Percentiles rank a stretch among this genome's conserved stretches.
phyloP scores from a whole-genome alignment of 2,113 vertebrate genomes.

The Murina feae region DNA sequence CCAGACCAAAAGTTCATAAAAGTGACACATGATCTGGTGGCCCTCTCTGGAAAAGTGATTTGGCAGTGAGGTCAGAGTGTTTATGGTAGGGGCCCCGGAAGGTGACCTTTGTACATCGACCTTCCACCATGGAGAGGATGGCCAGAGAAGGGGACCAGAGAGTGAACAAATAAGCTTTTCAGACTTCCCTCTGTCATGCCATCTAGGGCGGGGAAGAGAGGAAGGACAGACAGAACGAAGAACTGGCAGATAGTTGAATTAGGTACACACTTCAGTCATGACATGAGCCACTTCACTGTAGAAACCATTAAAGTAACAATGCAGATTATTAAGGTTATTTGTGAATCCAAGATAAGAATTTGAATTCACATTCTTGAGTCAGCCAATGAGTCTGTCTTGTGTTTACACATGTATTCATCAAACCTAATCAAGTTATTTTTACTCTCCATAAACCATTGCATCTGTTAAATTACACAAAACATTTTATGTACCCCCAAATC shows the following conservation, averaged over 20 bases:
- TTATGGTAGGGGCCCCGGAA: conserved; percentile 33
- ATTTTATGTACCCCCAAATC: neutral
- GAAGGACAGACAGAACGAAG: neutral
- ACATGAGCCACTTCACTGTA: neutral
- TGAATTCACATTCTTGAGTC: neutral
- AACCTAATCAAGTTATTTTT: neutral
- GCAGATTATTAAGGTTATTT: neutral
- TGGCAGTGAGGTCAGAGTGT: conserved; percentile 54
- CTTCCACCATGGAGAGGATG: neutral
- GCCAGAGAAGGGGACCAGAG: neutral
- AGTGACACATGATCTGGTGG: conserved; percentile 59
- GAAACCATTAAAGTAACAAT: neutral
- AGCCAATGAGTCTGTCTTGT: neutral
- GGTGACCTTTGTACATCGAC: conserved; percentile 47
- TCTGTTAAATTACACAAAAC: neutral
- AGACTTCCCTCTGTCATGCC: neutral
- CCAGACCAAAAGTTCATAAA: conserved; percentile 59
- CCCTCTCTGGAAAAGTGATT: conserved; percentile 71
- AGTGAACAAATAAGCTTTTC: conserved; percentile 32
- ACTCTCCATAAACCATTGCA: neutral
- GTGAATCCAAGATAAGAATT: neutral
- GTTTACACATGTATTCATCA: neutral
- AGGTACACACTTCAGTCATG: neutral
- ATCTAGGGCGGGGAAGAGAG: neutral
- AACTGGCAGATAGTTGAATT: neutral